These are phyloP conservation scores for Nannoperca australis DNA, from an alignment of 2,797 vertebrate species.

Conservation along the genomic window DNA sequence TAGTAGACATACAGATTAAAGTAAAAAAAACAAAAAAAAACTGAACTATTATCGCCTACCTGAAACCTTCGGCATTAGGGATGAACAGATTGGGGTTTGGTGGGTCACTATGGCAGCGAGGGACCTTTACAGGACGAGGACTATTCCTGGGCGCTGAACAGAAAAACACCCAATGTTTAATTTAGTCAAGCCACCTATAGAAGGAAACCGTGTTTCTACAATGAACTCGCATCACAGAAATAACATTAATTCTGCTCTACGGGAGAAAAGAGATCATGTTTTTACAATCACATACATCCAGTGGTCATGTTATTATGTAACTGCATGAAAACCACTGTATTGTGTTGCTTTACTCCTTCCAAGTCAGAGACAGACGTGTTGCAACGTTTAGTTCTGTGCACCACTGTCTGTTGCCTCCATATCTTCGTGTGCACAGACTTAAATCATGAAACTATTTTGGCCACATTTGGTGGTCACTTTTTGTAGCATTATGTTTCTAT, in stretches of 20 bases:
- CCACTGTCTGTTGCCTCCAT: neutral
- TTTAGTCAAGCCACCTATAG: constrained; percentile 3
- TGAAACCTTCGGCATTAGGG: constrained; percentile 94
- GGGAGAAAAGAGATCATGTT: neutral
- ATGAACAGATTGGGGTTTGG: constrained; percentile 97
- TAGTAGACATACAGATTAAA: neutral
- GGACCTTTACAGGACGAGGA: constrained; percentile 96
- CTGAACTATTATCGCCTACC: constrained; percentile 81
- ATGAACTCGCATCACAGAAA: neutral
- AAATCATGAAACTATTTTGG: neutral
- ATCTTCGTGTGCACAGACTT: neutral
- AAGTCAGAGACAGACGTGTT: neutral
- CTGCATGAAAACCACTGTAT: neutral
- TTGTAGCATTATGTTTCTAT: neutral
- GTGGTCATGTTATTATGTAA: neutral
- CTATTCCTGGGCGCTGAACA: constrained; percentile 92
- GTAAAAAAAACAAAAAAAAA: neutral
- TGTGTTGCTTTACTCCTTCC: neutral
- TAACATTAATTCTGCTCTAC: neutral
- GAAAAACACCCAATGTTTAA: constrained; percentile 11
- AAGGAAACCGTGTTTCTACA: neutral
- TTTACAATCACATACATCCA: neutral
- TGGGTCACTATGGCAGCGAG: constrained; percentile 97
- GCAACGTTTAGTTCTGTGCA: neutral
- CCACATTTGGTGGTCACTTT: neutral